These are phyloP conservation scores for Apocheima hispidaria DNA, from an alignment of 2,888 invertebrate species.

Conservation along the genomic window DNA sequence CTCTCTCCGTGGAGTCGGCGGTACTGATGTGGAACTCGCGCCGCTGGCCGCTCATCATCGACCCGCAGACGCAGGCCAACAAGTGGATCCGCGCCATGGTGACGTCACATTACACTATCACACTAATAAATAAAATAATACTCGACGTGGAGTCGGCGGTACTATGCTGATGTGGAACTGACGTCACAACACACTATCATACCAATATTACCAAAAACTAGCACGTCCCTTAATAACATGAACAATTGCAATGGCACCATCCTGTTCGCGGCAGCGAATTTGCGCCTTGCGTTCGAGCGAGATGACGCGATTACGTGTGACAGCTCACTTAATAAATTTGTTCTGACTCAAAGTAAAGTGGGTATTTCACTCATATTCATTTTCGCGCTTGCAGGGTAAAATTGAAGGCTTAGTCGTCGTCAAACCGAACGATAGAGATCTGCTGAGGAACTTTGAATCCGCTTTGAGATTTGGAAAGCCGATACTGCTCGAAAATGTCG, in stretches of 20 bases:
- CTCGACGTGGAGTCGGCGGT: neutral
- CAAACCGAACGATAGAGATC: slow-evolving; percentile 90
- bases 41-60: slow-evolving; percentile 96
- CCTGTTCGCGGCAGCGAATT: too few relatives aligned
- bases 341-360: neutral
- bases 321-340: neutral
- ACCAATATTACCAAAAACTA: neutral
- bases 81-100: slow-evolving; percentile 97
- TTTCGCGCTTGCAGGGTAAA: slow-evolving; percentile 88
- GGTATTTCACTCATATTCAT: too few relatives aligned
- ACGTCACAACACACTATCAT: neutral
- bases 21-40: slow-evolving; percentile 93
- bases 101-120: slow-evolving; percentile 34
- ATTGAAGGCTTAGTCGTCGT: slow-evolving; percentile 88
- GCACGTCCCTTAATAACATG: too few relatives aligned
- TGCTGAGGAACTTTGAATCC: slow-evolving; percentile 89
- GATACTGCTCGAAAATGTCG: slow-evolving; percentile 93
- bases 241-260: too few relatives aligned
- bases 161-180: neutral
- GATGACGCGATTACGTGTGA: too few relatives aligned
- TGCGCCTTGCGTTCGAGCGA: too few relatives aligned
- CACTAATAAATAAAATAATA: too few relatives aligned
- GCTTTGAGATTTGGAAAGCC: slow-evolving; percentile 91
- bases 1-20: slow-evolving; percentile 95
- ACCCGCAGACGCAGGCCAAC: slow-evolving; percentile 97